phyloP scores from a whole-genome alignment of 2,113 vertebrate genomes.

The Gallinago undulata region DNA sequence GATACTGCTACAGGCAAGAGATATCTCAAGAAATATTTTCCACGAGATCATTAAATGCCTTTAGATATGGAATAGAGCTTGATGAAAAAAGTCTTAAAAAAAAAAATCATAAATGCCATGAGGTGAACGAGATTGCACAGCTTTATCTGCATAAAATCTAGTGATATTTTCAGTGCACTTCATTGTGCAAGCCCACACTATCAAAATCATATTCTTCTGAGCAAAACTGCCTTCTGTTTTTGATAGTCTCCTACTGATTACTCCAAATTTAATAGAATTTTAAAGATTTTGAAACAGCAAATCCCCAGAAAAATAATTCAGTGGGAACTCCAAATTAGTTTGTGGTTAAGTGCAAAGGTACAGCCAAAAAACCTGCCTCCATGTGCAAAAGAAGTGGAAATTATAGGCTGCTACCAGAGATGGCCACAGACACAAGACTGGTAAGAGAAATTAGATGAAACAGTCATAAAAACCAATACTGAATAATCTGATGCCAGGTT shows the following conservation, averaged over 20 bases:
- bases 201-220: background rate
- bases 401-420: background rate
- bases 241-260: background rate
- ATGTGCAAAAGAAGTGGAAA: background rate
- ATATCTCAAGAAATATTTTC: background rate
- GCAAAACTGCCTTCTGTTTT: background rate
- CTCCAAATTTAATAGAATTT: background rate
- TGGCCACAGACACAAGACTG: background rate
- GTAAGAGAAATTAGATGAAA: background rate
- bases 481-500: background rate
- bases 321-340: background rate
- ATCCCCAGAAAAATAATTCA: background rate
- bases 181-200: background rate
- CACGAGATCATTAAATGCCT: background rate
- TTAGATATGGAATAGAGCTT: background rate
- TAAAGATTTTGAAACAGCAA: background rate
- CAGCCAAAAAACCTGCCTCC: background rate
- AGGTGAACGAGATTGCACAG: background rate
- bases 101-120: background rate
- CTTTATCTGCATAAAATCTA: background rate
- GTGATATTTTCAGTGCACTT: background rate
- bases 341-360: background rate
- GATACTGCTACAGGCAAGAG: background rate
- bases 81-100: fast-evolving
- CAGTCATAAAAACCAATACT: background rate